Base-by-base conservation (phyloP, 2,797 vertebrate species). In the Crax fasciolata region DNA sequence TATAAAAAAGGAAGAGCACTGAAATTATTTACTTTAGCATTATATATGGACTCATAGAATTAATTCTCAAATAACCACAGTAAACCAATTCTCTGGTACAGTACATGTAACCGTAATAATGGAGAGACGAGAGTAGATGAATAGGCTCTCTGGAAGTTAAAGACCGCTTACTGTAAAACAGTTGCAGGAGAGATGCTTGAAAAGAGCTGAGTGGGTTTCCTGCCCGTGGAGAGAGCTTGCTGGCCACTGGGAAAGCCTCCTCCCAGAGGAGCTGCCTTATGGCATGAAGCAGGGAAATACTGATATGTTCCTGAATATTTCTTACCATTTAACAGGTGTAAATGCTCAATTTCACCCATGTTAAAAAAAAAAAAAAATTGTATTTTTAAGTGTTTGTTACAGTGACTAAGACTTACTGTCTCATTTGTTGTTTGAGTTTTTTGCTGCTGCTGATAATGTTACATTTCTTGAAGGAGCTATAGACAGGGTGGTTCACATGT, bases 401-500 rank as follows among this genome's bases (percentile, higher is more conserved):
- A 38, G n/a, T 62, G 75, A 4, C 41, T 68, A 1, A 30, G 48
- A 7, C 61, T 68, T 35, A 15, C 23, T 20, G 11, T 25, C 28
- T 61, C 0, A 0, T 63, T n/a, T 11, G 11, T 24, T 59, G 71
- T 30, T 24, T 7, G 67, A 28, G 19, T 5, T 30, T 13, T 52
- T 49, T 1, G 1, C 17, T 68, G 55, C 4, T 84, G 5, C 21
- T 71, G 2, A 43, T 28, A 2, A 35, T 38, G 41, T 8, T 52
- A 3, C 0, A 0, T 25, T 72, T 67, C 59, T 12, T 23, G 54
- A 39, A 51, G 27, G 51, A 48, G 30, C n/a, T 1, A 38, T 30
- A 54, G 55, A 3, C 43, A 57, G 67, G 49, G 43, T 12, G 5
- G 5, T 49, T 21, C 16, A 8, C 46, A 13, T 8, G 0, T 0